A percentile compares a stretch with the other conserved stretches of the same genome.
Conservation (phyloP, 2,888 invertebrate genomes). For the Limulus polyphemus region DNA sequence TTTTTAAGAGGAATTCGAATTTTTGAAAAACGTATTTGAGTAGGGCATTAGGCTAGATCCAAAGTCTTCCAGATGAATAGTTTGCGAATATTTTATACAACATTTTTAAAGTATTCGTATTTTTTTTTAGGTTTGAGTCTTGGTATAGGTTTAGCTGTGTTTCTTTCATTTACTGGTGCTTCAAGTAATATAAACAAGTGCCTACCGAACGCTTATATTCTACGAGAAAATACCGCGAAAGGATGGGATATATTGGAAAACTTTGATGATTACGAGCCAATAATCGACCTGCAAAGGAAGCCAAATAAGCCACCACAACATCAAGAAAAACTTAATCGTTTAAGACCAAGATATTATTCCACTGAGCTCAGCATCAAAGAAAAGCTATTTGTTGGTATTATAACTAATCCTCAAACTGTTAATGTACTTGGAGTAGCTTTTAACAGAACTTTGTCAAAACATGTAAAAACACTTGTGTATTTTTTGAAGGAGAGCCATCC, state of each 20-base stretch:
- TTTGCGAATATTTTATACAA: no score
- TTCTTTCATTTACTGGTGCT: no score
- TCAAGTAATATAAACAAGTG: no score
- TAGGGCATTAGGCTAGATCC: no score
- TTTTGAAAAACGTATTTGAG: no score
- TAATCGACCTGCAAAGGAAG: constrained; percentile 15
- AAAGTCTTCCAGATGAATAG: no score
- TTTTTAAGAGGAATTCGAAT: no score
- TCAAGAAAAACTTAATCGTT: constrained; percentile 9
- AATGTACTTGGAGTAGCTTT: constrained; percentile 62
- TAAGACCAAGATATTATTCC: constrained; percentile 59
- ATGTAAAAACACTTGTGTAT: constrained; percentile 69
- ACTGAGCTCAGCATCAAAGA: constrained; percentile 88
- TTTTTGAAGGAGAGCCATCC: constrained; percentile 44
- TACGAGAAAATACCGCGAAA: no score
- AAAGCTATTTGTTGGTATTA: constrained; percentile 71
- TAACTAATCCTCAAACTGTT: constrained; percentile 37
- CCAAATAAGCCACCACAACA: constrained; percentile 8
- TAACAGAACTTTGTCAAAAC: constrained; percentile 73
- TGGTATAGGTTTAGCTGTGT: no score
- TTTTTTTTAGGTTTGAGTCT: no score
- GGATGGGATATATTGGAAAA: background rate
- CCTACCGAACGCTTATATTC: no score
- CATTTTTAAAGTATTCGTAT: no score
- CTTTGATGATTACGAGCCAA: constrained; percentile 17